phyloP scores from a whole-genome alignment of 2,113 vertebrate genomes.

The Sphaerodactylus townsendi region DNA sequence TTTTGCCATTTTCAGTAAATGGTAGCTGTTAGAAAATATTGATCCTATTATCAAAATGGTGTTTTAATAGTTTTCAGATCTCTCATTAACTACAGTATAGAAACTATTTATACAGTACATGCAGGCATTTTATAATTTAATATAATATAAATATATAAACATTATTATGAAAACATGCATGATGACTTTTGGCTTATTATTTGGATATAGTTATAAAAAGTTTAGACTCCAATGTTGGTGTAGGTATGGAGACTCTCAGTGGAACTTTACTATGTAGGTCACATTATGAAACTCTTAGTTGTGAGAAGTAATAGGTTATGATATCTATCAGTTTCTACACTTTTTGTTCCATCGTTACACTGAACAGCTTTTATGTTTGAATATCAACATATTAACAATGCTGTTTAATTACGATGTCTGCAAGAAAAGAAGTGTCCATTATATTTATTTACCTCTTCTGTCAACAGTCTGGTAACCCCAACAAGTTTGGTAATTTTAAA shows the following conservation, averaged over 20 bases:
- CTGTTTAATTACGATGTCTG: slow-evolving; percentile 7
- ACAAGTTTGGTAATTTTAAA: not conserved
- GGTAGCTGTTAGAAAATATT: not conserved
- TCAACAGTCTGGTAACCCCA: not conserved
- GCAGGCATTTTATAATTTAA: slow-evolving; percentile 40
- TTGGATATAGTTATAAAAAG: too few relatives aligned
- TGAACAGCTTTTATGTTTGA: slow-evolving; percentile 17
- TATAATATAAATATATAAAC: slow-evolving; percentile 22
- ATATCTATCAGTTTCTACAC: not conserved
- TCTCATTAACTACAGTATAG: not conserved
- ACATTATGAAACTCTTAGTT: slow-evolving; percentile 21
- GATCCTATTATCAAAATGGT: not conserved
- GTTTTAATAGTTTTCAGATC: not conserved
- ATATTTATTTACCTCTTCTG: not conserved
- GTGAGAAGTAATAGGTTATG: slow-evolving; percentile 9
- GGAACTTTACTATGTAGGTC: slow-evolving; percentile 31
- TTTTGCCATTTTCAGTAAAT: not conserved
- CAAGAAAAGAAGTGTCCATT: not conserved
- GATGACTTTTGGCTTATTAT: too few relatives aligned
- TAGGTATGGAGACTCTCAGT: slow-evolving; percentile 39
- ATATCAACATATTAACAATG: not conserved
- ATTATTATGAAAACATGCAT: slow-evolving; percentile 27
- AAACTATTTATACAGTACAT: slow-evolving; percentile 39
- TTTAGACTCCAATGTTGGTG: slow-evolving; percentile 24
- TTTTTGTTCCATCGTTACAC: slow-evolving; percentile 12